These are phyloP conservation scores for Lithobates sylvaticus DNA, from an alignment of 2,797 vertebrate species.

Conservation along the genomic window DNA sequence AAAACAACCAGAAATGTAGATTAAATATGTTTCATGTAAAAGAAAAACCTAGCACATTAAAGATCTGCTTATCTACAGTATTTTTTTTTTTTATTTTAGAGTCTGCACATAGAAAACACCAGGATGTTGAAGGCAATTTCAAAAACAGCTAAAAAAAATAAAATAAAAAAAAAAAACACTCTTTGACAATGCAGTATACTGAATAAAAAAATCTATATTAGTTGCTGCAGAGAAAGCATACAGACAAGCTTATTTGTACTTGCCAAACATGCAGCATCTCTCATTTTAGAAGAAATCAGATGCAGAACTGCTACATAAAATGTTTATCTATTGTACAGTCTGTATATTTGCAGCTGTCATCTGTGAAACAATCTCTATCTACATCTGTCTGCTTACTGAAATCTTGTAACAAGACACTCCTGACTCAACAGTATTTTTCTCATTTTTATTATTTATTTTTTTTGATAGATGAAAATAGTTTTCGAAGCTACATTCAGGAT, in stretches of 20 bases:
- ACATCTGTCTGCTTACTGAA: slow-evolving; percentile 21
- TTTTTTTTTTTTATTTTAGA: not conserved
- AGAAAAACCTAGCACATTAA: no score
- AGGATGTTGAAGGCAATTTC: not conserved
- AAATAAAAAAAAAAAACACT: not conserved
- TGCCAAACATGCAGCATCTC: slow-evolving; percentile 25
- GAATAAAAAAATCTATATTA: not conserved
- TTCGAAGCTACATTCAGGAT: not conserved
- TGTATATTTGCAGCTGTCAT: slow-evolving; percentile 53
- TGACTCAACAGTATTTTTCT: slow-evolving; percentile 18
- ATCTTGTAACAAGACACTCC: slow-evolving; percentile 27
- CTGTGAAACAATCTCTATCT: slow-evolving; percentile 27
- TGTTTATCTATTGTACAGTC: slow-evolving; percentile 40
- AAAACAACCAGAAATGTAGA: no score
- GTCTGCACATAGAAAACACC: not conserved
- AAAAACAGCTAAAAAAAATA: not conserved
- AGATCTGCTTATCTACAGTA: not conserved
- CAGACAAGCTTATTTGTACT: slow-evolving; percentile 47
- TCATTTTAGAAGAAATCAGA: slow-evolving; percentile 45
- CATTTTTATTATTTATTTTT: not conserved
- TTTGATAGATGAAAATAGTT: slow-evolving; percentile 26
- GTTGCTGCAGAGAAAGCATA: not conserved
- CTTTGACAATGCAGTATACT: not conserved
- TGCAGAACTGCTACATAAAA: slow-evolving; percentile 39
- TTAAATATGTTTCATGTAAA: no score